Percentiles rank a stretch among this genome's conserved stretches.
Evolutionary conservation across 23 tunicate species (phyloP).

Genomic region (Botrylloides violaceus): DNA sequence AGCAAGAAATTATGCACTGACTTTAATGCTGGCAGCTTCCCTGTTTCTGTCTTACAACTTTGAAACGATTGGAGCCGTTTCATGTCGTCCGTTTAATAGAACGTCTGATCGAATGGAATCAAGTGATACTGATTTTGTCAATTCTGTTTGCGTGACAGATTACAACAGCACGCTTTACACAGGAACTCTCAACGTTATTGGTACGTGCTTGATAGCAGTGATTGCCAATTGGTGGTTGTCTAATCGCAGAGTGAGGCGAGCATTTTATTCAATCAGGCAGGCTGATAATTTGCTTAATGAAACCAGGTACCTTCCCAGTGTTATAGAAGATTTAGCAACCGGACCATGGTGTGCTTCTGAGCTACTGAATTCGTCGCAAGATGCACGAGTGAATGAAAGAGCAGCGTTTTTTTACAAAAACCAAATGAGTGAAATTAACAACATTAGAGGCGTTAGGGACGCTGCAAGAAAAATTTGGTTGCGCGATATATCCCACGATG

Average conservation of each 20-base stretch:
- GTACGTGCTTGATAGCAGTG: neutral
- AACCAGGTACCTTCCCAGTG: neutral
- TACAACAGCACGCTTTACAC: neutral
- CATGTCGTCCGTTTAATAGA: neutral
- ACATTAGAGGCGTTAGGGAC: neutral
- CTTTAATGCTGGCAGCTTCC: neutral
- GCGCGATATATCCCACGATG: neutral
- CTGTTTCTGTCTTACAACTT: neutral
- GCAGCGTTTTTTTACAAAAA: neutral
- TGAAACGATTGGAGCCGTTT: neutral
- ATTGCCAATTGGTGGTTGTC: neutral
- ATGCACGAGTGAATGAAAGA: neutral
- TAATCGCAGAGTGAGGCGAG: neutral
- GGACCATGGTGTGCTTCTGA: neutral
- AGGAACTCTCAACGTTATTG: neutral
- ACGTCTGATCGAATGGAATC: neutral
- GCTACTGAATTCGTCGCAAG: neutral
- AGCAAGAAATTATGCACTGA: neutral
- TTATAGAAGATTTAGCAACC: neutral
- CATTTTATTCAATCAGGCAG: neutral
- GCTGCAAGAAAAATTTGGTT: neutral
- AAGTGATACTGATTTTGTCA: neutral
- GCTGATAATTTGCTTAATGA: neutral
- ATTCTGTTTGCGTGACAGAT: neutral
- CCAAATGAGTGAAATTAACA: neutral